Base-by-base conservation (phyloP, 2,797 vertebrate species). In the Falco columbarius region DNA sequence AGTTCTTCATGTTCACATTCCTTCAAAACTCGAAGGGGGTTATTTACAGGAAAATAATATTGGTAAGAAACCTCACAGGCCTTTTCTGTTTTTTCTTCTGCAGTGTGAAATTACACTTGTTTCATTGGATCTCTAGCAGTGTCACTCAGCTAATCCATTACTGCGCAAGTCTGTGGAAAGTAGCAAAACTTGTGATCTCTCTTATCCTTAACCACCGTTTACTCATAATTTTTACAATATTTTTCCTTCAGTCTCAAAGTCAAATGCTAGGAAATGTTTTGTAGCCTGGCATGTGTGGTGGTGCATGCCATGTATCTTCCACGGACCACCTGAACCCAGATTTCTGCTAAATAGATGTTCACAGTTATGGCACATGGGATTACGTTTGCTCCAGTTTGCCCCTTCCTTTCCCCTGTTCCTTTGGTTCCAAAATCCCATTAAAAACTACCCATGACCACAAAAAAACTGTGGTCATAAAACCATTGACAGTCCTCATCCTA, bases 61-160 rank as follows among this genome's bases (percentile, higher is more conserved):
- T 86, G 40, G 30, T 62, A 76, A 80, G 17, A 88, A 93, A 86
- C 21, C 29, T 5, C 19, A 72, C 12, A 8, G 55, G 40, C 30
- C 22, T 84, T 92, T 85, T 75, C 54, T 85, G 22, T 71, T 20
- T n/a, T 86, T 86, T 36, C n/a, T 81, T 81, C 65, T 71, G 23
- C 32, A 46, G 26, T 51, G 38, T 90, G 80, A 85, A 88, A 62
- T 86, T 76, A 70, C 2, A 55, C 47, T 82, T 87, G 38, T 63
- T 88, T 92, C 32, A 8, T 46, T 86, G 80, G 49, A 67, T 86
- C 30, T 83, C 19, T 46, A 34, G 17, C 22, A 67, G 36, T 93
- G 89, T 90, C 66, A 34, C 10, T 81, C 36, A 86, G 27, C 17
- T 86, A 81, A 93, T 47, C 40, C 54, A 26, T 81, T 74, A 40